A percentile compares a stretch with the other conserved stretches of the same genome.
Conservation (phyloP, 2,888 invertebrate genomes). For the Cactoblastis cactorum region DNA sequence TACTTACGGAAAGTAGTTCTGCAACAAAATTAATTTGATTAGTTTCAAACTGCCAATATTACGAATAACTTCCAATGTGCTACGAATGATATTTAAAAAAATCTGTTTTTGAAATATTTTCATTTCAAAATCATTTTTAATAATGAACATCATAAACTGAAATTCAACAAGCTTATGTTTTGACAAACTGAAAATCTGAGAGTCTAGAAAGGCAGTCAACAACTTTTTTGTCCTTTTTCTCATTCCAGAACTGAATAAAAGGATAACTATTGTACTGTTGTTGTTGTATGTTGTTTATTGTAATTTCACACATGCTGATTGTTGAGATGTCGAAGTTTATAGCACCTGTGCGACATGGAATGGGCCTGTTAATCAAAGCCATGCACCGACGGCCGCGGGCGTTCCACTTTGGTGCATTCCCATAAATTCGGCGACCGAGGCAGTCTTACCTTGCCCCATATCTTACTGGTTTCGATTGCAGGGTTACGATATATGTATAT, state of each 20-base stretch:
- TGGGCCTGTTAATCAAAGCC: slow-evolving; percentile 37
- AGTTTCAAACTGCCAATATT: neutral
- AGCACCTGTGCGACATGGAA: slow-evolving; percentile 29
- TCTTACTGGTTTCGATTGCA: neutral
- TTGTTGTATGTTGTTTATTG: neutral
- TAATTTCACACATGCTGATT: slow-evolving; percentile 19
- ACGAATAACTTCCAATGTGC: neutral
- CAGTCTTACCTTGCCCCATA: slow-evolving; percentile 14
- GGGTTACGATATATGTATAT: neutral
- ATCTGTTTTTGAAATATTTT: too few relatives aligned
- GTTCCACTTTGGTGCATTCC: slow-evolving; percentile 24
- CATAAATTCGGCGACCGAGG: slow-evolving; percentile 31
- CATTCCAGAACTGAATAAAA: too few relatives aligned
- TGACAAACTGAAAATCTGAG: too few relatives aligned
- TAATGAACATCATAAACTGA: too few relatives aligned
- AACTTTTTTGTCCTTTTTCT: too few relatives aligned
- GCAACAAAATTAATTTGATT: neutral
- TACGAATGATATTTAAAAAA: too few relatives aligned
- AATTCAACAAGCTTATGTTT: too few relatives aligned
- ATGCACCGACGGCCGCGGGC: slow-evolving; percentile 19
- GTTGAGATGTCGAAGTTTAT: slow-evolving; percentile 32
- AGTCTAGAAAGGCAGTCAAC: too few relatives aligned
- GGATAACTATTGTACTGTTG: too few relatives aligned
- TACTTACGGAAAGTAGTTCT: neutral
- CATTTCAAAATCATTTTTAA: too few relatives aligned